Base-by-base conservation (phyloP, 2,888 invertebrate genomes). In the Muscina levida region DNA sequence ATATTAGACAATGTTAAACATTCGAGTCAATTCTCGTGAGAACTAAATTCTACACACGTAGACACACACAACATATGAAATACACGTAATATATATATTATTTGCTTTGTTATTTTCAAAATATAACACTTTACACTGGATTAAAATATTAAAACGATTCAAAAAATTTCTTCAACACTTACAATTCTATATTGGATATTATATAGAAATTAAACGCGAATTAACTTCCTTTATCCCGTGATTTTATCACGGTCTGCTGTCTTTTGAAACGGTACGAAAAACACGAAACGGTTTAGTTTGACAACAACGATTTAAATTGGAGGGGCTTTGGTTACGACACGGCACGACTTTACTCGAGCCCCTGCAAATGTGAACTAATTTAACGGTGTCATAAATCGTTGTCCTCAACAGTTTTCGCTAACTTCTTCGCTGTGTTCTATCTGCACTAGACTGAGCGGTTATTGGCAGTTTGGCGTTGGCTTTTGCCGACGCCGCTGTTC, bases 311-410 rank as follows among this genome's bases (percentile, higher is more conserved):
- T n/a, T n/a, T n/a, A n/a, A n/a, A n/a, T n/a, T n/a, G 22, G 24
- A 17, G 19, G 46, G 46, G 57, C 57, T 39, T 31, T 31, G 31
- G 8, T 53, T n/a, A n/a, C n/a, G n/a, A n/a, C n/a, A n/a, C n/a
- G n/a, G n/a, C n/a, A 11, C 68, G 78, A 65, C 83, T 83, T 73
- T 13, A 71, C 83, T 83, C 80, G 83, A 87, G 85, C 83, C 86
- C 84, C 83, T 82, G 82, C 85, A 84, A 87, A 83, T 84, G 84
- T 85, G 85, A 86, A 88, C 88, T 88, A 85, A 82, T 66, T 68
- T 44, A 8, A 76, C 77, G 71, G 68, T 75, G 31, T 57, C 56
- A 73, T 74, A 70, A 72, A 68, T 70, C 75, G 26, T 68, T 53
- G 68, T 65, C 24, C 66, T 78, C 62, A 59, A 74, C 26, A 62